Conservation (phyloP, 2,113 vertebrate genomes). For the Acinonyx jubatus region DNA sequence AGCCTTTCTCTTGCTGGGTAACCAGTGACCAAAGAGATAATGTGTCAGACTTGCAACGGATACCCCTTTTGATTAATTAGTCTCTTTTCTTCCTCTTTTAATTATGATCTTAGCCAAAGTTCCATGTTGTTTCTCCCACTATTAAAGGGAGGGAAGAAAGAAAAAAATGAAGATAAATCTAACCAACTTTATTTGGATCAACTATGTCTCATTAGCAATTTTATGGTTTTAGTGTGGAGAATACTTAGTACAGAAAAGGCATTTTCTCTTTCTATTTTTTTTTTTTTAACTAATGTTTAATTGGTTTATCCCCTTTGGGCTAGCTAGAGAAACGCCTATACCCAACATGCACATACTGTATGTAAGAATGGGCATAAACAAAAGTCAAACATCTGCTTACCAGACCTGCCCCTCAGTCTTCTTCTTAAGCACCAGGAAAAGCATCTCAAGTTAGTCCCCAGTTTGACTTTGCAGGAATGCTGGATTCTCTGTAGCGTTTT, state of each 20-base stretch:
- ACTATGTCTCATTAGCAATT: conserved; percentile 42
- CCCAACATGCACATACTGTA: background rate
- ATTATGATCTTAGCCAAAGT: background rate
- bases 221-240: conserved; percentile 36
- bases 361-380: conserved; percentile 28
- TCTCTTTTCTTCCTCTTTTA: conserved; percentile 3
- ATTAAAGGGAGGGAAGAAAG: background rate
- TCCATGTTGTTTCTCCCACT: background rate
- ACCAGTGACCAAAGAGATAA: background rate
- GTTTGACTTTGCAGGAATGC: conserved; percentile 66
- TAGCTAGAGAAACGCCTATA: conserved; percentile 34
- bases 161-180: conserved; percentile 37
- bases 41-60: background rate
- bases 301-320: conserved; percentile 62
- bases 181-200: conserved; percentile 28
- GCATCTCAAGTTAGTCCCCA: conserved; percentile 63
- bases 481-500: conserved; percentile 49
- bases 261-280: conserved; percentile 17
- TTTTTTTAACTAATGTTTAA: conserved; percentile 62
- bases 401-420: conserved; percentile 69
- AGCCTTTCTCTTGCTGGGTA: background rate
- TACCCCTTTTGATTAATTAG: background rate
- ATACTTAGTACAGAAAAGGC: conserved; percentile 1
- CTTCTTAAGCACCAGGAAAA: conserved; percentile 60
- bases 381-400: conserved; percentile 73